A percentile compares a stretch with the other conserved stretches of the same genome.
These are phyloP conservation scores for Macrobrachium nipponense DNA, from an alignment of 1,140 invertebrate species.

Conservation along the genomic window DNA sequence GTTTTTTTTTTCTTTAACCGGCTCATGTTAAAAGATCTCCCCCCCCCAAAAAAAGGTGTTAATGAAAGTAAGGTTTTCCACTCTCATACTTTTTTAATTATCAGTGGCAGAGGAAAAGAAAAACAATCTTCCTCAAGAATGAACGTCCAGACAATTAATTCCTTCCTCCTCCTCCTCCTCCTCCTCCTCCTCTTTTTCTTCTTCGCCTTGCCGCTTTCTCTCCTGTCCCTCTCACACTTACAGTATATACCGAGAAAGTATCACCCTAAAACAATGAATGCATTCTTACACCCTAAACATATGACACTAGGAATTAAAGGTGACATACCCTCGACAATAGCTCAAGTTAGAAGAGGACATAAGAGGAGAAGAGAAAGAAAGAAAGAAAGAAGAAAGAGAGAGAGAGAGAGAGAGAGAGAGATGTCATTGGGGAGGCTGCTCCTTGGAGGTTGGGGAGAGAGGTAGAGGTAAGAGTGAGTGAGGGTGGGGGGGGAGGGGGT, in stretches of 20 bases:
- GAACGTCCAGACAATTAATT: not conserved
- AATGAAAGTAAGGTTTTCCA: too few relatives aligned
- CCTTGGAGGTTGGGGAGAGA: not conserved
- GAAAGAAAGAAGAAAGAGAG: not conserved
- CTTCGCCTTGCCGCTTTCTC: not conserved
- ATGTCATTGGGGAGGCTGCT: not conserved
- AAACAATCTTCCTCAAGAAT: not conserved
- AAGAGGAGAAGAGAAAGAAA: not conserved
- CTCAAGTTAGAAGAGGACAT: not conserved
- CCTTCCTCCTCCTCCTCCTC: not conserved
- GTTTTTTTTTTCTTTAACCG: too few relatives aligned
- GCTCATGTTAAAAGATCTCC: too few relatives aligned
- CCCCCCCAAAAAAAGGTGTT: too few relatives aligned
- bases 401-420: constrained; percentile 11
- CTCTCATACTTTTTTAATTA: too few relatives aligned
- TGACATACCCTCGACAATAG: constrained; percentile 40
- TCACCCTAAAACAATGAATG: constrained; percentile 44
- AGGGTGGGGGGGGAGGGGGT: not conserved
- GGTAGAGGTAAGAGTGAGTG: constrained; percentile 17
- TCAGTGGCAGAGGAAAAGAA: too few relatives aligned
- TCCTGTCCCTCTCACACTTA: not conserved
- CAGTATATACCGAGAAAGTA: constrained; percentile 20
- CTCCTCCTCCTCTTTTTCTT: not conserved
- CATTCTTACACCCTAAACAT: constrained; percentile 50
- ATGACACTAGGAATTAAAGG: constrained; percentile 47